A percentile compares a stretch with the other conserved stretches of the same genome.
phyloP scores from a whole-genome alignment of 2,113 vertebrate genomes.

The Peromyscus californicus region DNA sequence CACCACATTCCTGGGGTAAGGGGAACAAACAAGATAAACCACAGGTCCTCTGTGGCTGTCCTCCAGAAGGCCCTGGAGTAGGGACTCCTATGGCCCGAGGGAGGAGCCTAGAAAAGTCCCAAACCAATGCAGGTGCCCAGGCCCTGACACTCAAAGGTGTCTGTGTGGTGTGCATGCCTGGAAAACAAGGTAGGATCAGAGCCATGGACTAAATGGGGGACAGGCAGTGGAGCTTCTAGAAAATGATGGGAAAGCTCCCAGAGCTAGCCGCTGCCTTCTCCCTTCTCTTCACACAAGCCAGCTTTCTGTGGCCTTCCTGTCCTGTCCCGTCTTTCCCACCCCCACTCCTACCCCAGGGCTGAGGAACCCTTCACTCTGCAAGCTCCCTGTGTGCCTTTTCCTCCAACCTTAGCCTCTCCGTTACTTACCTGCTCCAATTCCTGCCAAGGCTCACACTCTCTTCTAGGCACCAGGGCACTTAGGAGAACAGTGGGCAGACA shows the following conservation, averaged over 20 bases:
- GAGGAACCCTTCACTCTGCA: background rate
- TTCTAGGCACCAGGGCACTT: background rate
- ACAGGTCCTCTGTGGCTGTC: constrained; percentile 20
- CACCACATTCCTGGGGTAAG: constrained; percentile 72
- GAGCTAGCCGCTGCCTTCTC: background rate
- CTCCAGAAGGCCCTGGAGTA: background rate
- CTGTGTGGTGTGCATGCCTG: background rate
- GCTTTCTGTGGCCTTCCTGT: background rate
- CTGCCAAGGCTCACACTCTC: background rate
- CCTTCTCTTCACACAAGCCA: background rate
- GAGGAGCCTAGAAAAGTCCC: background rate
- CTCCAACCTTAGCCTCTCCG: background rate
- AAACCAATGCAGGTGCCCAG: background rate
- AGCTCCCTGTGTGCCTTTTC: background rate
- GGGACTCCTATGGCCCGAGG: background rate
- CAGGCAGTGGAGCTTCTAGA: background rate
- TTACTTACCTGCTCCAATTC: background rate
- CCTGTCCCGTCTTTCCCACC: no score
- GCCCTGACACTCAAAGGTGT: background rate
- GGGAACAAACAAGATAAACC: constrained; percentile 83
- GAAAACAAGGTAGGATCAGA: background rate
- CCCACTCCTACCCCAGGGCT: background rate
- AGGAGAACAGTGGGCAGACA: background rate
- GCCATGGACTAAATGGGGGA: background rate
- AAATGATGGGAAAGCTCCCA: background rate